Percentiles rank a stretch among this genome's conserved stretches.
These are phyloP conservation scores for Hippolais icterina DNA, from an alignment of 2,113 vertebrate species.

Conservation along the genomic window DNA sequence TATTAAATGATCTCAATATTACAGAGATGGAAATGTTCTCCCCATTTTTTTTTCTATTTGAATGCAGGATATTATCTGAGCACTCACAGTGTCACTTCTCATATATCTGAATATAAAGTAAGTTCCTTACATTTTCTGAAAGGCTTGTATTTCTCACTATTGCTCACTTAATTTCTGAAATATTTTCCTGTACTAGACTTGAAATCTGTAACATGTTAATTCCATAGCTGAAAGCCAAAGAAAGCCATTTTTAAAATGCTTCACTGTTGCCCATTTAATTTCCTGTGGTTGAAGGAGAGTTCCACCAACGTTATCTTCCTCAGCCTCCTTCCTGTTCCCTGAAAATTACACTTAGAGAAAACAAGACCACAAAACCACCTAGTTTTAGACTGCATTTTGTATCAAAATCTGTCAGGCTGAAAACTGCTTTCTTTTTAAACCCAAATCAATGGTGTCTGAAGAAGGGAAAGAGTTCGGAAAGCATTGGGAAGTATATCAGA, in stretches of 20 bases:
- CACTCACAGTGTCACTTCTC: not conserved
- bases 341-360: not conserved
- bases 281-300: not conserved
- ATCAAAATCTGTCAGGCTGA: not conserved
- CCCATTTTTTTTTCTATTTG: not conserved
- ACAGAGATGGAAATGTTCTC: not conserved
- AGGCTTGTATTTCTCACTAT: not conserved
- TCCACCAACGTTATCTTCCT: not conserved
- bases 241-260: not conserved
- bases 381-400: not conserved
- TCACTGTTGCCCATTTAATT: not conserved
- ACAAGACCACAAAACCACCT: not conserved
- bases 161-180: not conserved
- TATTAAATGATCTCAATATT: not conserved
- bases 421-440: not conserved
- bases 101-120: not conserved
- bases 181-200: not conserved
- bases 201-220: conserved; percentile 7
- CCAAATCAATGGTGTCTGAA: not conserved
- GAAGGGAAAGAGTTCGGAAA: not conserved
- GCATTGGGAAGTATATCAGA: not conserved
- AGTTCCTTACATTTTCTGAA: not conserved
- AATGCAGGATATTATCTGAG: not conserved
- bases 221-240: not conserved
- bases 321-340: not conserved